Evolutionary conservation across 2,888 invertebrate species (phyloP), one percentile per base, ranked within the genome.

Genomic region (Mesorhabditis spiculigera): DNA sequence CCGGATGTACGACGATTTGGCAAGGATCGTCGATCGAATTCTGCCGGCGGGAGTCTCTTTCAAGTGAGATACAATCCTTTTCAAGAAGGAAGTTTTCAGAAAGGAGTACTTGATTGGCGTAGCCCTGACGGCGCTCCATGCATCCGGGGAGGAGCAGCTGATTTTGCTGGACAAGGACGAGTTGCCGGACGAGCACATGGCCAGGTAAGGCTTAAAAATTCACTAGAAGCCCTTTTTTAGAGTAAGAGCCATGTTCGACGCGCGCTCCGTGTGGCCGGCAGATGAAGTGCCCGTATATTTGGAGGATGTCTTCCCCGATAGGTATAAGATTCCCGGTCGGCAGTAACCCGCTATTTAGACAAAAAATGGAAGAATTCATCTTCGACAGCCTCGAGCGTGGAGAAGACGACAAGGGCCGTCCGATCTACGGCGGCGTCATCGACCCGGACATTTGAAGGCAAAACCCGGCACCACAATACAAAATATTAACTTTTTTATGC

Each of bases 131-230:
- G n/a, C 58, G n/a, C 8, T n/a, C 8, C 58, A 50, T 50, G 58
- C 10, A 50, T 50, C 58, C n/a, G 58, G 58, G 10, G 58, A 50
- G 58, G n/a, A 50, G 58, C 58, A 13, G 58, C 8, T 50, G 8
- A 50, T 50, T 50, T 50, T 50, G n/a, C 8, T 50, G 58, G 58
- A 50, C 58, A 50, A 50, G 58, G 58, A 50, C n/a, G 58, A 50
- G n/a, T 3, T 50, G 8, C 58, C 58, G n/a, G 58, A 50, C n/a
- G 58, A 50, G n/a, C 58, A 50, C 3, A 13, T 50, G 58, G 58
- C 8, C n/a, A 50, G 58, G 58, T 50, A 13, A n/a, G 3, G 10
- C n/a, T 50, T 50, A 50, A 50, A 50, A 50, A 50, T 13, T 13
- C 58, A 50, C n/a, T 50, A 13, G 3, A 50, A 50, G 3, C 58